A percentile compares a stretch with the other conserved stretches of the same genome.
These are phyloP conservation scores for Henicopernis longicauda DNA, from an alignment of 2,113 vertebrate species.

Conservation along the genomic window DNA sequence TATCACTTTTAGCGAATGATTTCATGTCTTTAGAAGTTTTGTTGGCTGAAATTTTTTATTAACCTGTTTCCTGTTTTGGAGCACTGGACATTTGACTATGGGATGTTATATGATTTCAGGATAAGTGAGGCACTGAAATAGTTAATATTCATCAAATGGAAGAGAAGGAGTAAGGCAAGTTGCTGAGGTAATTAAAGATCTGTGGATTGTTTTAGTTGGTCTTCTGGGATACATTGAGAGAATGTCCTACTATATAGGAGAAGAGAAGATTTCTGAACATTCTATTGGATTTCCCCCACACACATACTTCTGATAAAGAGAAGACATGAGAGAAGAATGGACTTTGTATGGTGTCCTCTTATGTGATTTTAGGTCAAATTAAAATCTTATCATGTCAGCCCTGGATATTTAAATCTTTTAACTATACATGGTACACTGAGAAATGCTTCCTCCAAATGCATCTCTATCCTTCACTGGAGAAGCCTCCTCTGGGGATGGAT, in stretches of 20 bases:
- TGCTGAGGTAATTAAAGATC: neutral
- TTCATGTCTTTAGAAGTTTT: neutral
- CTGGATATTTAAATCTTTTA: neutral
- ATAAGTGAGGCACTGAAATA: neutral
- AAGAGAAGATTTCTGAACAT: neutral
- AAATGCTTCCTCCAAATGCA: neutral
- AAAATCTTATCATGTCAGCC: neutral
- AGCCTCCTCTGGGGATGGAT: neutral
- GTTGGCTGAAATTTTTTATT: neutral
- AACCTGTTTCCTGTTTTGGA: neutral
- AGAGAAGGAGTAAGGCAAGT: neutral
- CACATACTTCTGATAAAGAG: neutral
- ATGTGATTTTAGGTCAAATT: neutral
- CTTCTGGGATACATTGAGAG: neutral
- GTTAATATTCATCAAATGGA: neutral
- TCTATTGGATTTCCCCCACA: accelerated
- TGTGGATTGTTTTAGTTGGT: neutral
- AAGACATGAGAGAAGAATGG: neutral
- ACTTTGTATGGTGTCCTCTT: neutral
- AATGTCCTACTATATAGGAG: neutral
- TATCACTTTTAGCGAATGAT: neutral
- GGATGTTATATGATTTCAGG: neutral
- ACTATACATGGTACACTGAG: neutral
- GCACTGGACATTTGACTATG: neutral
- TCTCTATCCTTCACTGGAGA: neutral